These are phyloP conservation scores for Leucoptera coffeella DNA, from an alignment of 2,888 invertebrate genomes.

Conservation along the genomic window DNA sequence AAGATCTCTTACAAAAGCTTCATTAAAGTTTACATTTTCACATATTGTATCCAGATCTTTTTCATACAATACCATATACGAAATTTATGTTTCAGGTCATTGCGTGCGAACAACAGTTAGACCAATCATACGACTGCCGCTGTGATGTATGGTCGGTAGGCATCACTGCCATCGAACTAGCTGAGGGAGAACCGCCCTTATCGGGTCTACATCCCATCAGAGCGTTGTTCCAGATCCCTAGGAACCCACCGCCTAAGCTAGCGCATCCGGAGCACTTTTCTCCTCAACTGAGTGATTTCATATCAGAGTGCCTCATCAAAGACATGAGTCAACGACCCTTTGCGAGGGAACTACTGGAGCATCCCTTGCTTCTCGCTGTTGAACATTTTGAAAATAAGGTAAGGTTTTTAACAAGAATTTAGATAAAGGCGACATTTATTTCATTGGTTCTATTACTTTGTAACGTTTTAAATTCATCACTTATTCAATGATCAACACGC, in stretches of 20 bases:
- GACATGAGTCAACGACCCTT: slow-evolving; percentile 73
- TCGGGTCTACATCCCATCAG: slow-evolving; percentile 76
- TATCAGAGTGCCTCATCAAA: slow-evolving; percentile 67
- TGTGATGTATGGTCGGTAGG: slow-evolving; percentile 82
- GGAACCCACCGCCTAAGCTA: slow-evolving; percentile 68
- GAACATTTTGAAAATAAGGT: slow-evolving; percentile 50
- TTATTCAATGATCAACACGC: too few species aligned
- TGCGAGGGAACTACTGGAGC: slow-evolving; percentile 61
- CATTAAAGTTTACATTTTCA: too few species aligned
- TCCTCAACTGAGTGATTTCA: slow-evolving; percentile 60
- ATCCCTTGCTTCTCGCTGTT: slow-evolving; percentile 61
- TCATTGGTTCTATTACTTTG: too few species aligned
- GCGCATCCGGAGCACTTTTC: slow-evolving; percentile 59
- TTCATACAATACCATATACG: too few species aligned
- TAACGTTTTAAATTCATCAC: too few species aligned
- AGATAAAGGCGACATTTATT: too few species aligned
- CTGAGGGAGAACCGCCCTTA: slow-evolving; percentile 70
- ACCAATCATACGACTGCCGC: slow-evolving; percentile 72
- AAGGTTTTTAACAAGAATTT: too few species aligned
- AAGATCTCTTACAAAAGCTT: too few species aligned
- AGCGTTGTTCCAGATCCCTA: slow-evolving; percentile 71
- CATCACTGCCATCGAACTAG: slow-evolving; percentile 74
- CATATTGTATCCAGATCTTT: too few species aligned
- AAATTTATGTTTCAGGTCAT: slow-evolving; percentile 58
- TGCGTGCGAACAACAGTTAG: slow-evolving; percentile 76